phyloP scores from a whole-genome alignment of 2,888 invertebrate genomes.

The Trilocha varians region DNA sequence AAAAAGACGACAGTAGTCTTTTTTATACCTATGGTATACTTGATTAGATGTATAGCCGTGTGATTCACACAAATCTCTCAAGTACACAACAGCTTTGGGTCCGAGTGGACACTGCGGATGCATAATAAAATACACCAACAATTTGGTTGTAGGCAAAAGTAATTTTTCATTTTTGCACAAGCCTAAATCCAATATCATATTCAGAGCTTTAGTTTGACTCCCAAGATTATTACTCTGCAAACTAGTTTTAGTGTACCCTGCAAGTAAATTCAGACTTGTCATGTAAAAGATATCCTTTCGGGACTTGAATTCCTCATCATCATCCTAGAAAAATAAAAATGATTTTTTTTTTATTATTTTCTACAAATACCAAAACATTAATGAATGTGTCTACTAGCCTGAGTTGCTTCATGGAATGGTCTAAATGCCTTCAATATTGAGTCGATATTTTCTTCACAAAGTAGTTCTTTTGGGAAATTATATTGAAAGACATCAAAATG shows the following conservation, averaged over 20 bases:
- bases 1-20: conserved; percentile 74
- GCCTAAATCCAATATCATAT: conserved; percentile 69
- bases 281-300: conserved; percentile 46
- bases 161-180: conserved; percentile 43
- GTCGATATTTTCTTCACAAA: conserved; percentile 38
- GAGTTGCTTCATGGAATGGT: conserved; percentile 27
- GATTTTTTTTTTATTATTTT: not conserved
- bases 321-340: conserved; percentile 28
- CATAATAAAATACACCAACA: conserved; percentile 76
- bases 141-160: conserved; percentile 58
- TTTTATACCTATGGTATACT: conserved; percentile 76
- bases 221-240: conserved; percentile 66
- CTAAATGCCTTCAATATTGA: conserved; percentile 41
- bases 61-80: conserved; percentile 71
- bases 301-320: conserved; percentile 28
- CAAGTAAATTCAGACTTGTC: conserved; percentile 49
- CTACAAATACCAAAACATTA: too few species aligned
- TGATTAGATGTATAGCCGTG: conserved; percentile 69
- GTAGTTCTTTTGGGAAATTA: conserved; percentile 34
- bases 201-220: conserved; percentile 69
- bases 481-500: conserved; percentile 54
- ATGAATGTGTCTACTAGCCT: conserved; percentile 24
- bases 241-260: conserved; percentile 58
- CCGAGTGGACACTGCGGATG: conserved; percentile 73
- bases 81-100: conserved; percentile 71